Conservation (phyloP, 2,113 vertebrate species). For the Phalacrocorax carbo region DNA sequence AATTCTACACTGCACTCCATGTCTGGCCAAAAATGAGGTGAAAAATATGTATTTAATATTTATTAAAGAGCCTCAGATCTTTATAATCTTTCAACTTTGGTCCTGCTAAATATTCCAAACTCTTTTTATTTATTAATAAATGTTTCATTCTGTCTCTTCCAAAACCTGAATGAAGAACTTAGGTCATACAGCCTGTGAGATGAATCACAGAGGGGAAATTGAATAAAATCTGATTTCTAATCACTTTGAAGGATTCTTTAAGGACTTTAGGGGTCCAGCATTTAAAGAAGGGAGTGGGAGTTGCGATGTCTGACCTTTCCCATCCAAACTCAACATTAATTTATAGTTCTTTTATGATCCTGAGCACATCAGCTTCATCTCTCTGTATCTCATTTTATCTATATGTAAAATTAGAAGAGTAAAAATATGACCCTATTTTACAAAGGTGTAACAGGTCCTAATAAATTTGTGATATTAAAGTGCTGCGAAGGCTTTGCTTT, state of each 20-base stretch:
- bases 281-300: conserved; percentile 43
- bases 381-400: conserved; percentile 55
- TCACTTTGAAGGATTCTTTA: conserved; percentile 35
- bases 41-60: conserved; percentile 66
- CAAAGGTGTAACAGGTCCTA: conserved; percentile 34
- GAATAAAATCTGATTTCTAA: conserved; percentile 58
- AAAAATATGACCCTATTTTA: conserved; percentile 53
- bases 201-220: conserved; percentile 33
- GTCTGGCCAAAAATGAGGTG: conserved; percentile 27
- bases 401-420: conserved; percentile 48
- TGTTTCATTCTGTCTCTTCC: conserved; percentile 62
- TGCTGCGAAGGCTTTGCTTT: not conserved
- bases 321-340: conserved; percentile 45
- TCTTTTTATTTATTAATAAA: conserved; percentile 73
- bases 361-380: conserved; percentile 27
- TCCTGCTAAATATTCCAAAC: conserved; percentile 72
- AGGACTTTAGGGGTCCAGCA: conserved; percentile 41
- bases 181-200: conserved; percentile 19
- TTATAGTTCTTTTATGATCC: conserved; percentile 40
- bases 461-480: conserved; percentile 53
- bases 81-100: conserved; percentile 71
- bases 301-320: conserved; percentile 48
- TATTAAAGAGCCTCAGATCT: conserved; percentile 69
- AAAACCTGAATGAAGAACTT: conserved; percentile 25
- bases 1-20: not conserved